A percentile compares a stretch with the other conserved stretches of the same genome.
Evolutionary conservation across 2,888 invertebrate genomes (phyloP).

Genomic region (Leucozona laternaria): DNA sequence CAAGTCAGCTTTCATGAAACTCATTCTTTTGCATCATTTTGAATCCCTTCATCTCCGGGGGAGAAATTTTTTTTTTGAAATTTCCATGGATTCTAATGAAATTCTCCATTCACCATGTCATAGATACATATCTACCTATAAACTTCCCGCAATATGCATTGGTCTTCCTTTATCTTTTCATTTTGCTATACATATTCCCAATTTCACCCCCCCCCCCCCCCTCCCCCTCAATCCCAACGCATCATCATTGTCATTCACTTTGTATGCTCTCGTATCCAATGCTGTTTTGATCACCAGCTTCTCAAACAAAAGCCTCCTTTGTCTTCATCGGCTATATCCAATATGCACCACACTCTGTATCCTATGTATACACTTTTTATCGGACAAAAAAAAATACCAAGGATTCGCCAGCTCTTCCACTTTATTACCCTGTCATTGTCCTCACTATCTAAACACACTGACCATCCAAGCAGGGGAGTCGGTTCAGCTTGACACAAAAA

Average conservation of each 20-base stretch:
- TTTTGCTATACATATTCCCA: slow-evolving; percentile 3
- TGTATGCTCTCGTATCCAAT: slow-evolving; percentile 49
- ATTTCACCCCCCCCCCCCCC: background rate
- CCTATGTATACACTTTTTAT: slow-evolving; percentile 24
- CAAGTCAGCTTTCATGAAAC: background rate
- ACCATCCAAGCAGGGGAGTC: slow-evolving; percentile 21
- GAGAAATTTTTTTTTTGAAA: background rate
- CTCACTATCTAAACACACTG: slow-evolving; percentile 61
- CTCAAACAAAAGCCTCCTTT: slow-evolving; percentile 69
- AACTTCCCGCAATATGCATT: slow-evolving; percentile 23
- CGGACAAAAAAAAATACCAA: slow-evolving; percentile 17
- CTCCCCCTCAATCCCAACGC: background rate
- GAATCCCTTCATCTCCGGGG: background rate
- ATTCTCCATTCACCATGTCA: slow-evolving; percentile 20
- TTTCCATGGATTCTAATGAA: slow-evolving; percentile 15
- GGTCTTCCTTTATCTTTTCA: slow-evolving; percentile 2
- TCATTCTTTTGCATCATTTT: background rate
- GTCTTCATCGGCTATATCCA: slow-evolving; percentile 51
- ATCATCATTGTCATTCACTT: slow-evolving; percentile 36
- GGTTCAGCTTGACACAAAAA: slow-evolving; percentile 9
- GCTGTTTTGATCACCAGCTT: slow-evolving; percentile 58
- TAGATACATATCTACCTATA: background rate
- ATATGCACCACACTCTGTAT: slow-evolving; percentile 41
- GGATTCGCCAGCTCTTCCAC: slow-evolving; percentile 55
- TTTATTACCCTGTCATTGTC: slow-evolving; percentile 69